phyloP scores from a whole-genome alignment of 2,797 vertebrate species.

The Zalophus californianus region DNA sequence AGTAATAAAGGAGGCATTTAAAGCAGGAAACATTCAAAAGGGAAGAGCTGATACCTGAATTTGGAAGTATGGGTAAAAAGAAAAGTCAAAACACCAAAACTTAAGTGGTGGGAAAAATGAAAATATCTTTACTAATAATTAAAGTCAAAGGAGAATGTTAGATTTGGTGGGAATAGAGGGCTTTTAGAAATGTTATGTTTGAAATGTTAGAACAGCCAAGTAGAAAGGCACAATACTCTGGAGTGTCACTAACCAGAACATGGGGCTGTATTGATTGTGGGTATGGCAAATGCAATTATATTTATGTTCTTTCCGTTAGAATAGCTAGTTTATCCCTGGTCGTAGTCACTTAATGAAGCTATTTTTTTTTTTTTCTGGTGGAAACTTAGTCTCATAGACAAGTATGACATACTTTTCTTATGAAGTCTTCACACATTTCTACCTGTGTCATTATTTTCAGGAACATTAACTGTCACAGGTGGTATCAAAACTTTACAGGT shows the following conservation, averaged over 20 bases:
- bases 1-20: not conserved
- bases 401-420: not conserved
- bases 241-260: not conserved
- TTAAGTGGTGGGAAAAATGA: not conserved
- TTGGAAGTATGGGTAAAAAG: not conserved
- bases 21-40: not conserved
- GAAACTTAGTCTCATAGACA: not conserved
- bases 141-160: not conserved
- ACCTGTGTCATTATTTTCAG: slow-evolving; percentile 40
- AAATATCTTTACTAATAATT: not conserved
- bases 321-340: not conserved
- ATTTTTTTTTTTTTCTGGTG: not conserved
- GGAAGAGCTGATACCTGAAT: not conserved
- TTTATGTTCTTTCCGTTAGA: not conserved
- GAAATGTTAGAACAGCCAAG: not conserved
- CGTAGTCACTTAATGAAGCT: not conserved
- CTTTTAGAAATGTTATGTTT: not conserved
- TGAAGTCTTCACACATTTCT: not conserved
- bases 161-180: not conserved
- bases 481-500: not conserved
- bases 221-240: not conserved
- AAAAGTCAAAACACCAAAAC: not conserved
- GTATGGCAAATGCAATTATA: not conserved
- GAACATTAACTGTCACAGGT: not conserved
- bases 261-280: not conserved